A percentile compares a stretch with the other conserved stretches of the same genome.
These are phyloP conservation scores for Coluber constrictor DNA, from an alignment of 2,797 vertebrate species.

Conservation along the genomic window DNA sequence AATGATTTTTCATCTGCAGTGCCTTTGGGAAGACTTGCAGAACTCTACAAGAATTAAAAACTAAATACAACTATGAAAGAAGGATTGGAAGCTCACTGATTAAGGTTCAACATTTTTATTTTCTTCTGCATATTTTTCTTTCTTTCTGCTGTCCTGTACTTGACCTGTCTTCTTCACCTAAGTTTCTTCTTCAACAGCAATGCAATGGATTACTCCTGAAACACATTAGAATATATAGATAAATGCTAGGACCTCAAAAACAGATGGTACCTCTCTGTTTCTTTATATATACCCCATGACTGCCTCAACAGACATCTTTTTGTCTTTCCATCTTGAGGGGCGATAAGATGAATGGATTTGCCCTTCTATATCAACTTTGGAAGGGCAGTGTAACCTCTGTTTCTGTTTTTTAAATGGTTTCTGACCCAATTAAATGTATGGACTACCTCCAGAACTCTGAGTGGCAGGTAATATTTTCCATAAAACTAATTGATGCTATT, in stretches of 20 bases:
- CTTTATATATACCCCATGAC: not conserved
- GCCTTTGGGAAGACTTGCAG: not conserved
- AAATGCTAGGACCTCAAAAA: not conserved
- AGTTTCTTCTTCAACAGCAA: not conserved
- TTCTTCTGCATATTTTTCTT: not conserved
- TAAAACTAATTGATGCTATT: not conserved
- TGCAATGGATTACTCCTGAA: not conserved
- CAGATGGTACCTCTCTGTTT: not conserved
- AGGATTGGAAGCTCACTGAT: not conserved
- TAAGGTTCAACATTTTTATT: not conserved
- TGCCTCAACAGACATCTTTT: not conserved
- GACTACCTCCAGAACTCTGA: not conserved
- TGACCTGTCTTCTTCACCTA: not conserved
- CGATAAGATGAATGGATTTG: not conserved
- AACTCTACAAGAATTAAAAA: not conserved
- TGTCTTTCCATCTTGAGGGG: not conserved
- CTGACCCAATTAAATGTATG: not conserved
- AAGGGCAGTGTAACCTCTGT: not conserved
- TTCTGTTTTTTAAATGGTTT: not conserved
- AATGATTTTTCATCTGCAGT: not conserved
- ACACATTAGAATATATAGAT: not conserved
- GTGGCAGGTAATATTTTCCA: not conserved
- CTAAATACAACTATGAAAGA: not conserved
- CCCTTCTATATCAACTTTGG: not conserved
- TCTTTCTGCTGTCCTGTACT: not conserved